Base-by-base conservation (phyloP, 2,113 vertebrate genomes). In the Opisthocomus hoazin region DNA sequence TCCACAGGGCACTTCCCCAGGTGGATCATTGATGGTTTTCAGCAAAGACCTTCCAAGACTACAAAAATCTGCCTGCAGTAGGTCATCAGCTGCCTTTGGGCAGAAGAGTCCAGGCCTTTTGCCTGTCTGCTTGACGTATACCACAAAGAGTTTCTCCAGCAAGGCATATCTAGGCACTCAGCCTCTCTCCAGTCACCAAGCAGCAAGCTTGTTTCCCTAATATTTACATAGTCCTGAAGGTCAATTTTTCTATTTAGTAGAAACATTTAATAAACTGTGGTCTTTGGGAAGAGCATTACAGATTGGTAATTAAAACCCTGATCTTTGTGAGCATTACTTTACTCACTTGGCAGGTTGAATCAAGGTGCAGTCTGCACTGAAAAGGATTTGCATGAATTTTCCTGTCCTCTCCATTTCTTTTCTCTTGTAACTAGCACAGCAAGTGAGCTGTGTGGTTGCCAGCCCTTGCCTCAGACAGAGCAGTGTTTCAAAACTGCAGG, bases 91-190 rank as follows among this genome's bases (percentile, higher is more conserved):
- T 75, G 46, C 43, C 15, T 85, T 58, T 39, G 27, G 36, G 30
- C 39, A 73, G 65, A 56, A 87, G 11, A 39, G 3, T 26, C 22
- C 34, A 46, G 5, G 10, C 34, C 18, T 69, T 83, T 43, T 50
- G 4, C 24, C 30, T 69, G 4, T 11, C 36, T 82, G 7, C 41
- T 39, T 37, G 27, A 45, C 1, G 0, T 2, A 23, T 11, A 26
- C 5, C 32, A 73, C 24, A 32, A 41, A 13, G 8, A 10, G 15
- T 21, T 84, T 36, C 29, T 70, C 53, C 14, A 60, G 48, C 0
- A 0, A 78, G 43, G 6, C 9, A 3, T 19, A 20, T 6, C 58
- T 32, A 39, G 84, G 56, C 64, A 36, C 43, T 26, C 64, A 63
- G 21, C n/a, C 51, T 68, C 70, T 46, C 26, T 32, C 50, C 37